Percentiles rank a stretch among this genome's conserved stretches.
phyloP scores from a whole-genome alignment of 2,113 vertebrate genomes.

The Pristiophorus japonicus region DNA sequence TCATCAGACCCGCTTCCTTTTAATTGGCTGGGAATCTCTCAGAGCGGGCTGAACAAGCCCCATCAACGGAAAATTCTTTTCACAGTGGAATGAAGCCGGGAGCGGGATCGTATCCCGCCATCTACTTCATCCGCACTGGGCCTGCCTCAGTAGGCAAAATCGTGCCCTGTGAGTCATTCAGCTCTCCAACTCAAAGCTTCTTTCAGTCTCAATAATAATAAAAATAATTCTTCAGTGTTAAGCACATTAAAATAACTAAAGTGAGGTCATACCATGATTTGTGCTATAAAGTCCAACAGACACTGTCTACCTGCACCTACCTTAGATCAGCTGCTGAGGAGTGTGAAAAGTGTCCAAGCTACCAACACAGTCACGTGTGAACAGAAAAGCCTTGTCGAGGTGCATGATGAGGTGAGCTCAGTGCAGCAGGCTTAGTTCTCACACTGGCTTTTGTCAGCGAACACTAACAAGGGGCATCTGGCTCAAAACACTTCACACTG shows the following conservation, averaged over 20 bases:
- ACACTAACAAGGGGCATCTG: background rate
- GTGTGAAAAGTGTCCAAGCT: background rate
- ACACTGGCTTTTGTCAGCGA: constrained; percentile 10
- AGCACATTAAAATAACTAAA: background rate
- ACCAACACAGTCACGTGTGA: background rate
- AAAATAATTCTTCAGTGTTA: background rate
- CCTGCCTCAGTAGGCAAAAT: too few relatives aligned
- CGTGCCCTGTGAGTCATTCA: too few relatives aligned
- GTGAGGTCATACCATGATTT: background rate
- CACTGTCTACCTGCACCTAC: background rate
- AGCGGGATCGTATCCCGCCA: too few relatives aligned
- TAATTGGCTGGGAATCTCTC: too few relatives aligned
- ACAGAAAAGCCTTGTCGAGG: background rate
- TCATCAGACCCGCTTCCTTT: too few relatives aligned
- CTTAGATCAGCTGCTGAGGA: background rate
- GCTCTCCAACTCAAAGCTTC: background rate
- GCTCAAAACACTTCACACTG: constrained; percentile 14
- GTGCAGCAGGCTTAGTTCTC: background rate
- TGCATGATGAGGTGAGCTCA: background rate
- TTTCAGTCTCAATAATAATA: background rate
- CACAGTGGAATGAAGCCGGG: too few relatives aligned
- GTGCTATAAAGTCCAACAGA: background rate
- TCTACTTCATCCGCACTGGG: too few relatives aligned
- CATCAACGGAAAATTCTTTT: too few relatives aligned
- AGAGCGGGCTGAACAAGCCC: too few relatives aligned